These are phyloP conservation scores for Chesias legatella DNA, from an alignment of 2,888 invertebrate genomes.

Conservation along the genomic window DNA sequence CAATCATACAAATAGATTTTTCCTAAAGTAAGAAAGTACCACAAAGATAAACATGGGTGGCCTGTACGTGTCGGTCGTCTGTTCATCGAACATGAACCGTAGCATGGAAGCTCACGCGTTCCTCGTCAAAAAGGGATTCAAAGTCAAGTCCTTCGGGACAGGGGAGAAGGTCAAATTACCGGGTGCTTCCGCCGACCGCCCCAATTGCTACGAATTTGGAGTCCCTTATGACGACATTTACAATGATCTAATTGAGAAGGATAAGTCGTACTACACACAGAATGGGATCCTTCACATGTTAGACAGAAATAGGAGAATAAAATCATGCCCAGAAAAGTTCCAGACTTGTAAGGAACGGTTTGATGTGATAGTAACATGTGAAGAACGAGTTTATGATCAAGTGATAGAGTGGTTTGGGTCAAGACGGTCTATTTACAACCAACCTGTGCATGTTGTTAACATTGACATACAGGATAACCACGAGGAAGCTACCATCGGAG, in stretches of 20 bases:
- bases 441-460: slow-evolving; percentile 97
- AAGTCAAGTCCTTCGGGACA: slow-evolving; percentile 96
- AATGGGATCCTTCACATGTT: slow-evolving; percentile 99
- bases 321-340: slow-evolving; percentile 95
- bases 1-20: background rate
- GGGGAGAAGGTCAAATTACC: slow-evolving; percentile 98
- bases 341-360: slow-evolving; percentile 94
- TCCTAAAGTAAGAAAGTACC: background rate
- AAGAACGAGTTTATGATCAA: slow-evolving; percentile 99
- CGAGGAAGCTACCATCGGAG: slow-evolving; percentile 99
- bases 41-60: slow-evolving; percentile 44
- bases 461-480: slow-evolving; percentile 99
- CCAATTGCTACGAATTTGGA: slow-evolving; percentile 98
- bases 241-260: slow-evolving; percentile 93
- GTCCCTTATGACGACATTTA: slow-evolving; percentile 97
- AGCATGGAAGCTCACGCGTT: slow-evolving; percentile 99
- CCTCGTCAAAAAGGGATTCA: slow-evolving; percentile 97
- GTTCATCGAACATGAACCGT: slow-evolving; percentile 99
- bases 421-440: slow-evolving; percentile 88
- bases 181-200: slow-evolving; percentile 94
- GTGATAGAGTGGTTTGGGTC: slow-evolving; percentile 96
- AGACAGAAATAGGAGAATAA: slow-evolving; percentile 97
- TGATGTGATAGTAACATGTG: slow-evolving; percentile 97
- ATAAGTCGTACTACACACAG: slow-evolving; percentile 96
- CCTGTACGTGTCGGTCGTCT: slow-evolving; percentile 94